A percentile compares a stretch with the other conserved stretches of the same genome.
These are phyloP conservation scores for Mungos mungo DNA, from an alignment of 2,113 vertebrate genomes.

Conservation along the genomic window DNA sequence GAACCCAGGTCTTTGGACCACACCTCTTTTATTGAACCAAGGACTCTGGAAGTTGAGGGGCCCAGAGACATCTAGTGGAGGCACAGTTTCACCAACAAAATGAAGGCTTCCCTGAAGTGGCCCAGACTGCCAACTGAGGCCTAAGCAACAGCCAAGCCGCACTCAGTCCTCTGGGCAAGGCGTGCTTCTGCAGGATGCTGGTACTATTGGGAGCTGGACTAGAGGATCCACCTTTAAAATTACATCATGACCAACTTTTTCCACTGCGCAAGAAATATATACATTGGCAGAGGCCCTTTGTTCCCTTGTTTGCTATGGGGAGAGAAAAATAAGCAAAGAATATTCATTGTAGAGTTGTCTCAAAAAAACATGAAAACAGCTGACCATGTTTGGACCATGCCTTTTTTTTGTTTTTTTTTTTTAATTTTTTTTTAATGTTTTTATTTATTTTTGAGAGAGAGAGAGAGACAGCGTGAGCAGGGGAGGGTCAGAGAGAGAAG, in stretches of 20 bases:
- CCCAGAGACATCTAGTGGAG: neutral
- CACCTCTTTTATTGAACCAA: neutral
- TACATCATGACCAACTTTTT: slow-evolving; percentile 12
- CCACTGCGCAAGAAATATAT: neutral
- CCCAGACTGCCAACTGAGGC: neutral
- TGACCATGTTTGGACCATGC: neutral
- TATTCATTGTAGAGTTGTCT: neutral
- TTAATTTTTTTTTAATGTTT: too few relatives aligned
- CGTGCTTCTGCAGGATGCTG: neutral
- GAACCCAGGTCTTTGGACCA: neutral
- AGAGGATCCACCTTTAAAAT: neutral
- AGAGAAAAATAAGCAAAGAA: neutral
- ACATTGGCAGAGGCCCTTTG: neutral
- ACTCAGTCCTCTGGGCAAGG: neutral
- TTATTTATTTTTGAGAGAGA: too few relatives aligned
- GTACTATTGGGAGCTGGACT: neutral
- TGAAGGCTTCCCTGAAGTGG: neutral
- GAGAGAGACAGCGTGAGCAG: too few relatives aligned
- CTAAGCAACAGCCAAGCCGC: neutral
- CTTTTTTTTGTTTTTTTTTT: too few relatives aligned
- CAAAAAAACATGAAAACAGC: slow-evolving; percentile 4
- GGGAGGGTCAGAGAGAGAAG: too few relatives aligned
- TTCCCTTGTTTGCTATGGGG: neutral
- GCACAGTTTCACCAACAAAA: neutral
- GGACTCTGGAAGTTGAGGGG: neutral